phyloP scores from a whole-genome alignment of 2,888 invertebrate species.

The Drosophila rellima region DNA sequence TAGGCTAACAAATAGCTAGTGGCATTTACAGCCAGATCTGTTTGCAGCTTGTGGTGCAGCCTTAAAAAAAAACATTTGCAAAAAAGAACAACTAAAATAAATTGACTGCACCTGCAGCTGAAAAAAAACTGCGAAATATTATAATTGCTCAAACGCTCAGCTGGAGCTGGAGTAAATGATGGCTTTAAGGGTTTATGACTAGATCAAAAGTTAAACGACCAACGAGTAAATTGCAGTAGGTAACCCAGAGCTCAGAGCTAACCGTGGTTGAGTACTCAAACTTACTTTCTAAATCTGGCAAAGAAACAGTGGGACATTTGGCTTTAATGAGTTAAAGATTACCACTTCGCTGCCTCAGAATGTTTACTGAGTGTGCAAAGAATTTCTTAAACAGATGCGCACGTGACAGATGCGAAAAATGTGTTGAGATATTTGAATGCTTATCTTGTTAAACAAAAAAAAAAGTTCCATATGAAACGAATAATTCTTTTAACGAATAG shows the following conservation, averaged over 20 bases:
- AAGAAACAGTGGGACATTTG: conserved; percentile 1
- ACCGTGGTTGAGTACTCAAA: background rate
- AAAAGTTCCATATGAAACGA: no score
- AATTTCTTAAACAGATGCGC: background rate
- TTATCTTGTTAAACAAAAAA: no score
- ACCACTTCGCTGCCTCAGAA: background rate
- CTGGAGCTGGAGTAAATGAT: conserved; percentile 37
- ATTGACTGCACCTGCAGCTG: conserved; percentile 60
- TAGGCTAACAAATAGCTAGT: conserved; percentile 36
- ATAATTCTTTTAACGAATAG: no score
- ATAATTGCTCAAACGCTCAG: conserved; percentile 54
- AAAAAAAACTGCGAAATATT: conserved; percentile 21
- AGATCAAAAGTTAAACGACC: conserved; percentile 29
- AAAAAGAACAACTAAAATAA: conserved; percentile 6
- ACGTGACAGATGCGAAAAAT: background rate
- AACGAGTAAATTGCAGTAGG: conserved; percentile 36
- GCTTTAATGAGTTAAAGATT: background rate
- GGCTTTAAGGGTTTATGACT: conserved; percentile 51
- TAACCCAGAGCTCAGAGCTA: conserved; percentile 63
- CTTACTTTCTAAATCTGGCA: conserved; percentile 37
- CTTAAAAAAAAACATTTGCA: conserved; percentile 2
- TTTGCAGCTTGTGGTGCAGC: background rate
- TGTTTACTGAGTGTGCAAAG: background rate
- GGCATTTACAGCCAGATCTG: conserved; percentile 20
- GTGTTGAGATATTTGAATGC: no score